Evolutionary conservation across 1,140 invertebrate genomes (phyloP), one percentile per base, ranked within the genome.

Genomic region (Trachymyrmex cornetzi): DNA sequence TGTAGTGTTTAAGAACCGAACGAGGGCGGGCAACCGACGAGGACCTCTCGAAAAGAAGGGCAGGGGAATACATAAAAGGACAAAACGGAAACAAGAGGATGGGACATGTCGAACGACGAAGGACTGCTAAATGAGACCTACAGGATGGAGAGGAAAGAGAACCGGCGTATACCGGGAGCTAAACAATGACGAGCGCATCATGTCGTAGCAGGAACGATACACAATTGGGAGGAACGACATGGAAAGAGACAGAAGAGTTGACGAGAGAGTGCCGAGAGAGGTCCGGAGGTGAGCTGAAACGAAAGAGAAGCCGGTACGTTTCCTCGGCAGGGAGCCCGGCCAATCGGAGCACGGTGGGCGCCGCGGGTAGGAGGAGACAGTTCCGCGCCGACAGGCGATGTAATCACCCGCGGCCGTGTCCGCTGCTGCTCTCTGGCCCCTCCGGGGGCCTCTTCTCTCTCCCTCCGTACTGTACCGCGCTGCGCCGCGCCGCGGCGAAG

Each of bases 341-440:
- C 94, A 94, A 94, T 94, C 82, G 89, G 91, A 92, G 88, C 55
- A 61, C 71, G 92, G 93, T 94, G 93, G 93, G 94, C 94, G 93
- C 93, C 93, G 90, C 91, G 93, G 93, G 92, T 95, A 94, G 94
- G 94, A 95, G 94, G 94, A 95, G 94, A 95, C 94, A 94, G 94
- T 95, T 94, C 94, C 93, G 92, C 94, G 94, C 93, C 94, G 94
- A 95, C 94, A 94, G 92, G 89, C 94, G 94, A 95, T 93, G 94
- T 95, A 95, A 95, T 95, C 94, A 95, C 93, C 94, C 94, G 93
- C 93, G 92, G 94, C 93, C 91, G 93, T 93, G 90, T 93, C 92
- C 82, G 87, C 87, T 80, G 92, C 89, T 90, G 90, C 88, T 92
- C 92, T 92, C 90, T 89, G 86, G 87, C 82, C 87, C 90, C 92